Evolutionary conservation across 2,888 invertebrate species (phyloP).

Genomic region (Bombylius discolor): DNA sequence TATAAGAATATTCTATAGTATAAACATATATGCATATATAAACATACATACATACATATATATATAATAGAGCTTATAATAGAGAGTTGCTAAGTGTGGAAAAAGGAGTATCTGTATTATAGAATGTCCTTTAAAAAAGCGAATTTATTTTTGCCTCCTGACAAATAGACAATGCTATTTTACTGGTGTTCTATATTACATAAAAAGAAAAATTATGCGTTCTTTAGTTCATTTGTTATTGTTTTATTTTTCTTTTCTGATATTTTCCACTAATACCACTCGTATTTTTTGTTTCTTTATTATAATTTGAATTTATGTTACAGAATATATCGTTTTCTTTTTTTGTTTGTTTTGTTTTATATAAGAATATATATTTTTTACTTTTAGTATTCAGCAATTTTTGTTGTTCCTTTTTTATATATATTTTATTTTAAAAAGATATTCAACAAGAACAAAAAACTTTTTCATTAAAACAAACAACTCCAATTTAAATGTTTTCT

Average conservation of each 20-base stretch:
- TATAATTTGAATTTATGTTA: not conserved
- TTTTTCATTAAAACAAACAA: constrained; percentile 4
- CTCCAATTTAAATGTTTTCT: constrained; percentile 5
- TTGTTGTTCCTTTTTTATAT: no score
- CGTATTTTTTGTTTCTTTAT: not conserved
- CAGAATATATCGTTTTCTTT: no score
- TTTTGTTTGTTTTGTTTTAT: no score
- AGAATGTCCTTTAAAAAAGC: not conserved
- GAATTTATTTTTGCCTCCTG: not conserved
- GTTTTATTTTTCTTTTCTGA: not conserved
- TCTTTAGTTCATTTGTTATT: not conserved
- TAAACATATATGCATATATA: no score
- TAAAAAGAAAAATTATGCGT: not conserved
- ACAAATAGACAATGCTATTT: not conserved
- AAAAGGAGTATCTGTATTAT: not conserved
- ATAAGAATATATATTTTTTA: no score
- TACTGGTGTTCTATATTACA: not conserved
- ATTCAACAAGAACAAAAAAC: not conserved
- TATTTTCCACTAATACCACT: not conserved
- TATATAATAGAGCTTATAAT: no score
- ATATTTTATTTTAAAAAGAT: no score
- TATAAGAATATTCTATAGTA: no score
- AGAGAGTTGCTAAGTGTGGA: no score
- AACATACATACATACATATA: no score
- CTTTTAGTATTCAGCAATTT: no score